A percentile compares a stretch with the other conserved stretches of the same genome.
These are phyloP conservation scores for Enteromius treurensis DNA, from an alignment of 2,797 vertebrate species.

Conservation along the genomic window DNA sequence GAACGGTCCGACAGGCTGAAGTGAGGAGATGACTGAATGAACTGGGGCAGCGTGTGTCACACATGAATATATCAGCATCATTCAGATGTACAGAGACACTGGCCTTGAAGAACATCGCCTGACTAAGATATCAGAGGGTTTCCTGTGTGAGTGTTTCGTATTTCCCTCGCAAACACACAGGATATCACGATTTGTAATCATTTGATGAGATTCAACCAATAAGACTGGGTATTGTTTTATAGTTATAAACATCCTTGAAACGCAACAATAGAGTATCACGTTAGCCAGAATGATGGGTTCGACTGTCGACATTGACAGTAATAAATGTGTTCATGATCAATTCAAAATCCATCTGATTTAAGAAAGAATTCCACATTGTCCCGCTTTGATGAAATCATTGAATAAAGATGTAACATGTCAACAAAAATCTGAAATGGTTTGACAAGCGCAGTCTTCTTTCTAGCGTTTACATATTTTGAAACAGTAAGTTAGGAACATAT, in stretches of 20 bases:
- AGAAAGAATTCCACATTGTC: not conserved
- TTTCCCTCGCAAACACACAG: constrained; percentile 5
- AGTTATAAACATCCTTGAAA: constrained; percentile 10
- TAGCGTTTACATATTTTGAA: not conserved
- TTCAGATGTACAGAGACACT: constrained; percentile 26
- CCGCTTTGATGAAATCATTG: not conserved
- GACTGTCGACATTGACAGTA: not conserved
- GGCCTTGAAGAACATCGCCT: constrained; percentile 13
- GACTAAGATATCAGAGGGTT: not conserved
- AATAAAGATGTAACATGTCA: not conserved
- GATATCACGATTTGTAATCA: not conserved
- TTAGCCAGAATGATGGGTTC: constrained; percentile 21
- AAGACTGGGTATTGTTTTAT: not conserved
- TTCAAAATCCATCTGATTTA: constrained; percentile 2
- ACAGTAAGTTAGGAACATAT: not conserved
- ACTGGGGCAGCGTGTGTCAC: constrained; percentile 39
- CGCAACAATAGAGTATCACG: not conserved
- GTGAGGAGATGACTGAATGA: constrained; percentile 48
- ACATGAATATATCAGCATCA: constrained; percentile 31
- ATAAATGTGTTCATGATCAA: not conserved
- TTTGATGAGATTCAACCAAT: constrained; percentile 4
- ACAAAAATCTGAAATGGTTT: constrained; percentile 9
- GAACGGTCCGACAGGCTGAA: constrained; percentile 24
- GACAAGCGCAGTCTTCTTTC: not conserved
- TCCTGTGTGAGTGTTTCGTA: not conserved